Conservation (phyloP, 2,888 invertebrate genomes). For the Nysson spinosus region DNA sequence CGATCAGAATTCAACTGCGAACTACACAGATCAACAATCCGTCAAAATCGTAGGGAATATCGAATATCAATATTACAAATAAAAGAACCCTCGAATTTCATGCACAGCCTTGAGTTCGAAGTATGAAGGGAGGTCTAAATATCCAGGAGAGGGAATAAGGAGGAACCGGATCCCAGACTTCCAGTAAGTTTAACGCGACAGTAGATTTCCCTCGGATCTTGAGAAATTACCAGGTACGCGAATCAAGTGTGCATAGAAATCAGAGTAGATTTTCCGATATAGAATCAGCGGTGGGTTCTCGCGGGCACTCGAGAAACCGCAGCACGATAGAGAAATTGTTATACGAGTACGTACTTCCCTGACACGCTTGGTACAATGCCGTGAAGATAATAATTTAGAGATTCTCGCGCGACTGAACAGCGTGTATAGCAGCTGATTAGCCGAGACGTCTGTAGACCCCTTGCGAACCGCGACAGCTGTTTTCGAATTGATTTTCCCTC, state of each 20-base stretch:
- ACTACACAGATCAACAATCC: no score
- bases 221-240: neutral
- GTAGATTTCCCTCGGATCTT: no score
- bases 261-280: slow-evolving; percentile 8
- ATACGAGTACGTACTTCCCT: neutral
- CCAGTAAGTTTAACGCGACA: no score
- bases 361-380: slow-evolving; percentile 10
- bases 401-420: slow-evolving; percentile 7
- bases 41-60: no score
- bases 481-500: slow-evolving; percentile 5
- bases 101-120: no score
- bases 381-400: slow-evolving; percentile 15
- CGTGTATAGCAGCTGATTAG: slow-evolving; percentile 12
- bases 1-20: no score
- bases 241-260: neutral
- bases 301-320: slow-evolving; percentile 7
- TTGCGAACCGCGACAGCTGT: slow-evolving; percentile 6
- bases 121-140: no score
- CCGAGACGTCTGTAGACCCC: slow-evolving; percentile 2
- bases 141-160: no score
- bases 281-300: slow-evolving; percentile 9
- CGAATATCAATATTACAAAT: no score
- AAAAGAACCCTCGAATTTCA: no score
- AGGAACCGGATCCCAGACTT: no score
- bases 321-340: neutral